These are phyloP conservation scores for Bufotes viridis DNA, from an alignment of 2,797 vertebrate species.

Conservation along the genomic window DNA sequence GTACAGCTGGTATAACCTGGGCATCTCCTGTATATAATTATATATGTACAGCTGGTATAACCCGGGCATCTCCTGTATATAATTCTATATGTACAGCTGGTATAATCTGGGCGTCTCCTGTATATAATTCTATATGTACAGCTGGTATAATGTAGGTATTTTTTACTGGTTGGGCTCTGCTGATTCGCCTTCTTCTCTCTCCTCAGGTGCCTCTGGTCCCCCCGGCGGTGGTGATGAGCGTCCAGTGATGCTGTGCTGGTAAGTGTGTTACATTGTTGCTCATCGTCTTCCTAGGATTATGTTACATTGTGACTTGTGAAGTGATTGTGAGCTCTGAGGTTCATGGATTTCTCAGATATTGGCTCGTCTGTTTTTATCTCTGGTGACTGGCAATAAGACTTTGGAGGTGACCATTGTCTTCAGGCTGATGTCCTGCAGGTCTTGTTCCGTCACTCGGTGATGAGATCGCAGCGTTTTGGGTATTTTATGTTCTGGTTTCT, in stretches of 20 bases:
- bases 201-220: slow-evolving; percentile 75
- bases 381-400: neutral
- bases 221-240: slow-evolving; percentile 71
- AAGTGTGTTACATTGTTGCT: slow-evolving; percentile 57
- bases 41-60: too few species aligned
- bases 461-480: too few species aligned
- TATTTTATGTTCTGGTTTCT: too few species aligned
- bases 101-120: too few species aligned
- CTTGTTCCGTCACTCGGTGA: too few species aligned
- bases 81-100: too few species aligned
- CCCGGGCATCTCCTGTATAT: too few species aligned
- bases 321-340: neutral
- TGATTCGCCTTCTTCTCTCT: slow-evolving; percentile 65
- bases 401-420: too few species aligned
- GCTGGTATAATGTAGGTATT: neutral
- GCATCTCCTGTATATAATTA: too few species aligned
- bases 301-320: neutral
- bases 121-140: too few species aligned
- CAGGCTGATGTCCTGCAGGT: too few species aligned
- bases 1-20: too few species aligned
- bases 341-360: neutral
- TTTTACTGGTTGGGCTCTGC: neutral
- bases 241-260: slow-evolving; percentile 81
- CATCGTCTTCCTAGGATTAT: neutral
- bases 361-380: neutral